phyloP scores from a whole-genome alignment of 2,797 vertebrate species.

The Sebastolobus altivelis region DNA sequence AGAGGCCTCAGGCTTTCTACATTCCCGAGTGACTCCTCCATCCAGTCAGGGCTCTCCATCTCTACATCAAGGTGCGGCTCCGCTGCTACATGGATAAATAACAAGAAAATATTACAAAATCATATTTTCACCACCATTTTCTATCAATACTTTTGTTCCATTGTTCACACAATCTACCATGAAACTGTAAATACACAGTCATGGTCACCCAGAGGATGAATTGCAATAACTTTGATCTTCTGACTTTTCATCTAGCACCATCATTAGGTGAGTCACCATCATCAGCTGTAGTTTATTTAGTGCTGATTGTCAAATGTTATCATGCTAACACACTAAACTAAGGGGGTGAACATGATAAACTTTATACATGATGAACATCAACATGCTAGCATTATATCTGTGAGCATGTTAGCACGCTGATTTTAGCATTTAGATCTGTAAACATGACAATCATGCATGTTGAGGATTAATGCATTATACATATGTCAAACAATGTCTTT shows the following conservation, averaged over 20 bases:
- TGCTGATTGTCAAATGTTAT: neutral
- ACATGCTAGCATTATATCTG: neutral
- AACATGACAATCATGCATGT: neutral
- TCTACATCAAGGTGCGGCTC: conserved; percentile 64
- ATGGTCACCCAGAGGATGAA: neutral
- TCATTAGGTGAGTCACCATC: no score
- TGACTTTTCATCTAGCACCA: no score
- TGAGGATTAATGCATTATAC: neutral
- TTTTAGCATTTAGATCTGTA: neutral
- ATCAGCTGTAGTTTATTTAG: no score
- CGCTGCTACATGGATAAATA: conserved; percentile 50
- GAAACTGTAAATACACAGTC: neutral
- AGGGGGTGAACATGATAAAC: neutral
- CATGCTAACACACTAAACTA: neutral
- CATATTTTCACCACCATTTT: neutral
- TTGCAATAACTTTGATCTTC: neutral
- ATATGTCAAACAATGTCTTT: neutral
- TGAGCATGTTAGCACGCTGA: no score
- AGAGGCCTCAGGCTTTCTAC: conserved; percentile 77
- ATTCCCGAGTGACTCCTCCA: conserved; percentile 57
- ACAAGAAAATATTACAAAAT: neutral
- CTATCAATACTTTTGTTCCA: neutral
- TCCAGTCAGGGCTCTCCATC: conserved; percentile 78
- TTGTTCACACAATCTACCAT: neutral
- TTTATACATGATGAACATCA: neutral